Evolutionary conservation across 2,797 vertebrate genomes (phyloP).

Genomic region (Podarcis siculus): DNA sequence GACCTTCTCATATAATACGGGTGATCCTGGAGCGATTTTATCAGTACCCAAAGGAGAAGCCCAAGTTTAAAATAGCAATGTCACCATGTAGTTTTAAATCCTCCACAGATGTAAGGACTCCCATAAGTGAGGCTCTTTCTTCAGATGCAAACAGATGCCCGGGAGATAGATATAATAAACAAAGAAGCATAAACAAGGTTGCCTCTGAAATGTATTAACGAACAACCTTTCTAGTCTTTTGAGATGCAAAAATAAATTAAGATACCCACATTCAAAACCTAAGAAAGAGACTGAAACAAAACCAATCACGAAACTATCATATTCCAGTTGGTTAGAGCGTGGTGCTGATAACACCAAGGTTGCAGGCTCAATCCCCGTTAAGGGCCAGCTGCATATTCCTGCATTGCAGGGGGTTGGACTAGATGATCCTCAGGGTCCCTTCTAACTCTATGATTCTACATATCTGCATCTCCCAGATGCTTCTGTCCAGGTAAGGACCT

Average conservation of each 20-base stretch:
- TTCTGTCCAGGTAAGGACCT: too few species aligned
- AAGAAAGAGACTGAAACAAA: not conserved
- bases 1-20: conserved; percentile 78
- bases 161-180: not conserved
- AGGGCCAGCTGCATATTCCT: too few species aligned
- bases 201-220: not conserved
- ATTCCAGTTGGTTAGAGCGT: not conserved
- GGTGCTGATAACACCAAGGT: too few species aligned
- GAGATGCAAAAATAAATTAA: not conserved
- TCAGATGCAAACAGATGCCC: not conserved
- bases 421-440: too few species aligned
- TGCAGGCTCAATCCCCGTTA: too few species aligned
- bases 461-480: not conserved
- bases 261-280: not conserved
- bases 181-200: not conserved
- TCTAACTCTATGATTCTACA: too few species aligned
- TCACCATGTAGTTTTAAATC: conserved; percentile 51
- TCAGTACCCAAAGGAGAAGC: conserved; percentile 60
- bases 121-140: not conserved
- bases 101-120: conserved; percentile 35
- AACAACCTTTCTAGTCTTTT: not conserved
- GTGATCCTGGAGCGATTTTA: conserved; percentile 67
- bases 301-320: not conserved
- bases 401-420: too few species aligned
- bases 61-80: conserved; percentile 73